phyloP scores from a whole-genome alignment of 1,140 invertebrate species.

The Ylistrum balloti region DNA sequence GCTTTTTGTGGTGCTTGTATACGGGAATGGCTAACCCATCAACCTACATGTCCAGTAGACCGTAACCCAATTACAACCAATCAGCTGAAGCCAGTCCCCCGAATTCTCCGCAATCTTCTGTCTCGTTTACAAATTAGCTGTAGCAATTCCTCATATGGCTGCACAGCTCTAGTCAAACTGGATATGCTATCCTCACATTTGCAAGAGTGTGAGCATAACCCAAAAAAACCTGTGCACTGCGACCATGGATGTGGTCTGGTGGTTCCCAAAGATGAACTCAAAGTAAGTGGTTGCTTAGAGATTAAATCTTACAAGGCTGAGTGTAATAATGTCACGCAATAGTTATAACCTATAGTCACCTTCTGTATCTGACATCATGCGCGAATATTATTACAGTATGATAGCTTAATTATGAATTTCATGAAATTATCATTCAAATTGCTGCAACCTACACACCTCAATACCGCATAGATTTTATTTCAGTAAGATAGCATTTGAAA shows the following conservation, averaged over 20 bases:
- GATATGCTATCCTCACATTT: constrained; percentile 92
- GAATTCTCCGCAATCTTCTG: constrained; percentile 95
- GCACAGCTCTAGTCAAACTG: constrained; percentile 91
- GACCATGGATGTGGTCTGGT: constrained; percentile 96
- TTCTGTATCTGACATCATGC: no score
- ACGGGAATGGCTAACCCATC: constrained; percentile 95
- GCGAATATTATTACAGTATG: no score
- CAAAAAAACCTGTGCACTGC: constrained; percentile 95
- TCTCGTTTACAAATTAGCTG: constrained; percentile 94
- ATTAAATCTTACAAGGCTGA: no score
- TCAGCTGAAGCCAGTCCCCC: constrained; percentile 93
- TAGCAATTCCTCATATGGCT: constrained; percentile 94
- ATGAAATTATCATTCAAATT: no score
- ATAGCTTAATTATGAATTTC: no score
- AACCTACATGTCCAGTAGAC: constrained; percentile 96
- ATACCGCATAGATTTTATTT: no score
- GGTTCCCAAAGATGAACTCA: constrained; percentile 96
- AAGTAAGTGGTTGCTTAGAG: constrained; percentile 85
- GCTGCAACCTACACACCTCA: no score
- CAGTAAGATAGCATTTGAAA: no score
- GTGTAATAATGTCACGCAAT: no score
- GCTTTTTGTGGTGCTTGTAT: constrained; percentile 97
- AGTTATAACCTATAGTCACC: no score
- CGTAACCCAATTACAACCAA: constrained; percentile 92
- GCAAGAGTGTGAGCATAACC: constrained; percentile 95